A percentile compares a stretch with the other conserved stretches of the same genome.
These are phyloP conservation scores for Bos taurus DNA, from an alignment of 2,113 vertebrate genomes.

Conservation along the genomic window ARS-UCD2.0 NC_037331.1:101385501-101386000, in stretches of 20 bases:
- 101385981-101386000: background rate
- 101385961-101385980: background rate
- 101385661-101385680: background rate
- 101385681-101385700: background rate
- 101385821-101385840: background rate
- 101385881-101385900: background rate
- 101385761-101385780: background rate
- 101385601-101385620: background rate
- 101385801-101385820: background rate
- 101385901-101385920: background rate
- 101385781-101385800: background rate
- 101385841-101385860: background rate
- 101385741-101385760: background rate
- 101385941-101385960: background rate
- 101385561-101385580: background rate
- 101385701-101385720: background rate
- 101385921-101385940: background rate
- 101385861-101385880: background rate
- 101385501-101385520: background rate
- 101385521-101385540: background rate
- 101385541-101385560: background rate
- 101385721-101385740: background rate
- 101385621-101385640: background rate
- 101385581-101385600: background rate
- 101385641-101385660: background rate